A percentile compares a stretch with the other conserved stretches of the same genome.
Evolutionary conservation across 1,140 invertebrate genomes (phyloP).

Genomic region (Tetranychus urticae): DNA sequence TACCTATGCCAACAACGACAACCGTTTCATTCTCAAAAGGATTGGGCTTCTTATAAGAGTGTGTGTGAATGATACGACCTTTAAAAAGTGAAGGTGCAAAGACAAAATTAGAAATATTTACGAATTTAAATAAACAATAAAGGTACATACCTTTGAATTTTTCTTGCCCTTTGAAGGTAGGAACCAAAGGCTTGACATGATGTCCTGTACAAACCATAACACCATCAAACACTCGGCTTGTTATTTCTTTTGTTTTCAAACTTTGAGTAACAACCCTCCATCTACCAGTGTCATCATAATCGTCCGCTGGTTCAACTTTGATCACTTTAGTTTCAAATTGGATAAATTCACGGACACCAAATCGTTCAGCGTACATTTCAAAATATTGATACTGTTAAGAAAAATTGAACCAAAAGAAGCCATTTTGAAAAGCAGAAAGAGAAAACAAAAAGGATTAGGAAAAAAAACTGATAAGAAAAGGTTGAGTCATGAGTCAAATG

Average conservation of each 20-base stretch:
- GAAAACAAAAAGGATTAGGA: background rate
- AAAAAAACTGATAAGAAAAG: background rate
- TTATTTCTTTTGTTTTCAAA: constrained; percentile 11
- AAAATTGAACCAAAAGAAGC: background rate
- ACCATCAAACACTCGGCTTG: constrained; percentile 10
- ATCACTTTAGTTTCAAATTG: constrained; percentile 9
- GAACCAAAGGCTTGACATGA: constrained; percentile 17
- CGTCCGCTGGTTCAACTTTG: constrained; percentile 14
- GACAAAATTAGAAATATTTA: background rate
- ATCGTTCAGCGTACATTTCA: constrained; percentile 16
- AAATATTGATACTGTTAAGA: constrained; percentile 15
- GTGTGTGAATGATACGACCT: constrained; percentile 22
- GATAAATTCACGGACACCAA: constrained; percentile 8
- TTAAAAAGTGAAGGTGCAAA: background rate
- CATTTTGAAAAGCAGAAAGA: background rate
- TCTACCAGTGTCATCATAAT: constrained; percentile 19
- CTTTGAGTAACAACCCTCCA: constrained; percentile 20
- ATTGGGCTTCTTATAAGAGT: constrained; percentile 19
- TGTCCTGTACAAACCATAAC: constrained; percentile 16
- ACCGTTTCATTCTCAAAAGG: constrained; percentile 22
- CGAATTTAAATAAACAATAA: background rate
- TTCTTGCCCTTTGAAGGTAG: constrained; percentile 15
- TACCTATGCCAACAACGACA: constrained; percentile 28
- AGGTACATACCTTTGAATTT: constrained; percentile 10
- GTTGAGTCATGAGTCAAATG: background rate